Evolutionary conservation across 2,113 vertebrate species (phyloP).

Genomic region (Cranoglanis bouderius): DNA sequence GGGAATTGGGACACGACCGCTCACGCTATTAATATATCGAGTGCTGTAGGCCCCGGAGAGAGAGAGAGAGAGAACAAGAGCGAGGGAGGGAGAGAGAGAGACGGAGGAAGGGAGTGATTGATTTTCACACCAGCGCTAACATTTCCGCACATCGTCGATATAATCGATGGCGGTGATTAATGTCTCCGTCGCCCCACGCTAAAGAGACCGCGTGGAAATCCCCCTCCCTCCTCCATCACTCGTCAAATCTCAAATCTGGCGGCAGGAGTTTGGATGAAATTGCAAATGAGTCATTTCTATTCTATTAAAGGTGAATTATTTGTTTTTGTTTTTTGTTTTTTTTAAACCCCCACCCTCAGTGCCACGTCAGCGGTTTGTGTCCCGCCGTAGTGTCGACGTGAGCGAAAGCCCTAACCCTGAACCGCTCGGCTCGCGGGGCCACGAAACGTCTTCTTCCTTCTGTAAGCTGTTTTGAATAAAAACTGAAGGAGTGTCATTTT

Average conservation of each 20-base stretch:
- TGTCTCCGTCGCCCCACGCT: background rate
- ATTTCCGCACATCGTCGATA: slow-evolving; percentile 43
- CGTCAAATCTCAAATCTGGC: background rate
- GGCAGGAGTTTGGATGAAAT: background rate
- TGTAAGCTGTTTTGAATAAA: slow-evolving; percentile 11
- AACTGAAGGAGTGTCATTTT: slow-evolving; percentile 9
- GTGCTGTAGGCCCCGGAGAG: slow-evolving; percentile 30
- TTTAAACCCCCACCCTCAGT: background rate
- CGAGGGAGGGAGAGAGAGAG: background rate
- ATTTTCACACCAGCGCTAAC: slow-evolving; percentile 38
- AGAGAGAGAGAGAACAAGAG: slow-evolving; percentile 1
- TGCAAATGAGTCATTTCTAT: background rate
- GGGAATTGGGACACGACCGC: slow-evolving; percentile 52
- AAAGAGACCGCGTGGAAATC: background rate
- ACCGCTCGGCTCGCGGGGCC: background rate
- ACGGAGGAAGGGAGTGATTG: slow-evolving; percentile 25
- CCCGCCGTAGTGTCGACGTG: background rate
- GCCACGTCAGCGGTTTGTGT: background rate
- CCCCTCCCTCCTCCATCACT: background rate
- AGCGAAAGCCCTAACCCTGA: background rate
- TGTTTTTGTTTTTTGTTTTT: background rate
- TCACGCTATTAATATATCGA: slow-evolving; percentile 54
- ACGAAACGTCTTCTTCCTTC: no score
- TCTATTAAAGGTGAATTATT: background rate
- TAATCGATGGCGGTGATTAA: slow-evolving; percentile 41